Percentiles rank a stretch among this genome's conserved stretches.
These are phyloP conservation scores for Smutsia temminckii DNA, from an alignment of 2,797 vertebrate species.

Conservation along the genomic window DNA sequence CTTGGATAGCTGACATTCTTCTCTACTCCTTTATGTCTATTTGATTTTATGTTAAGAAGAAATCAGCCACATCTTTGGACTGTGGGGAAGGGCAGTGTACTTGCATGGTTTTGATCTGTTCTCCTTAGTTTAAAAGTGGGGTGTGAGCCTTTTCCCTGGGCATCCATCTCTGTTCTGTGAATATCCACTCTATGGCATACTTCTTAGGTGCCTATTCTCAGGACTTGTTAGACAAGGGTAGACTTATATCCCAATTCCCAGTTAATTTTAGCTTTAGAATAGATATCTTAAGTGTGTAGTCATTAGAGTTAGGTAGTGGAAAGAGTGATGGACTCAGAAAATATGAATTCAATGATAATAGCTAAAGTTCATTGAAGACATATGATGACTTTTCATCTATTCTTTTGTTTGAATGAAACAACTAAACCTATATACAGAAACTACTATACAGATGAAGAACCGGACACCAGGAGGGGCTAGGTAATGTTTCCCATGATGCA, in stretches of 20 bases:
- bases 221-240: neutral
- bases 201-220: neutral
- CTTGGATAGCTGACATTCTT: neutral
- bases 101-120: too few relatives aligned
- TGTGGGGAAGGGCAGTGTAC: neutral
- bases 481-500: neutral
- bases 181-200: neutral
- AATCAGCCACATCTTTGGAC: neutral
- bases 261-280: neutral
- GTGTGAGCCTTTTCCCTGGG: neutral
- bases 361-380: neutral
- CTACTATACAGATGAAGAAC: neutral
- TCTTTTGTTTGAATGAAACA: neutral
- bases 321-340: neutral
- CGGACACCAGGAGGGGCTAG: neutral
- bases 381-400: neutral
- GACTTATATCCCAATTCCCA: neutral
- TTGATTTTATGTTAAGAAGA: neutral
- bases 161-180: neutral
- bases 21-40: neutral
- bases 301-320: neutral
- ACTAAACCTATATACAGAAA: neutral
- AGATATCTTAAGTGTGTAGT: neutral
- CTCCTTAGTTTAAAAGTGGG: neutral
- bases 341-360: neutral